These are phyloP conservation scores for Myodes glareolus DNA, from an alignment of 2,113 vertebrate species.

Conservation along the genomic window DNA sequence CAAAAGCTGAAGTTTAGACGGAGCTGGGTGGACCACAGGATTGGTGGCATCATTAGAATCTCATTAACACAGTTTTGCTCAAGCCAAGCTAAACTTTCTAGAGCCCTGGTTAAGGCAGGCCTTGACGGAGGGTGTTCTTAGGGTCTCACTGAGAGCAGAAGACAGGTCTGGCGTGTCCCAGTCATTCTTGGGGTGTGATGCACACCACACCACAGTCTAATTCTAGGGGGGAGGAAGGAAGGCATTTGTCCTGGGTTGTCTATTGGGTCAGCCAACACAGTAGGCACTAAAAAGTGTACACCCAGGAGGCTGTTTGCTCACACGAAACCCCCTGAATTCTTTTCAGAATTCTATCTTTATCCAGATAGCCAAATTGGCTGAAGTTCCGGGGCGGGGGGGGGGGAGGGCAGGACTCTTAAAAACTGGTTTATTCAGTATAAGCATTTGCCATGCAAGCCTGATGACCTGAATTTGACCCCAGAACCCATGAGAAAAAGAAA, in stretches of 20 bases:
- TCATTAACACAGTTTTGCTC: neutral
- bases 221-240: neutral
- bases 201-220: neutral
- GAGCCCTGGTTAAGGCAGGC: neutral
- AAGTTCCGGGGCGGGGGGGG: neutral
- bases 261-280: neutral
- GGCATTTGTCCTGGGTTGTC: neutral
- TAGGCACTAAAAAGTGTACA: too few relatives aligned
- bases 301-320: neutral
- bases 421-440: neutral
- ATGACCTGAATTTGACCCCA: neutral
- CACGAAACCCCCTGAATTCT: constrained; percentile 1
- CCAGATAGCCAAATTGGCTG: neutral
- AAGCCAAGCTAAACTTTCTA: neutral
- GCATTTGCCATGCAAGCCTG: neutral
- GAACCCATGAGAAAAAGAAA: neutral
- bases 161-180: neutral
- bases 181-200: neutral
- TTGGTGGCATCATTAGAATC: neutral
- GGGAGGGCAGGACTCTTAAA: neutral
- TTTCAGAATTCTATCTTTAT: neutral
- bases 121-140: neutral
- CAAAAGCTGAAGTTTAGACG: neutral
- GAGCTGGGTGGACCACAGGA: neutral
- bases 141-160: neutral